Conservation (phyloP, 2,113 vertebrate genomes). For the Antechinus flavipes region DNA sequence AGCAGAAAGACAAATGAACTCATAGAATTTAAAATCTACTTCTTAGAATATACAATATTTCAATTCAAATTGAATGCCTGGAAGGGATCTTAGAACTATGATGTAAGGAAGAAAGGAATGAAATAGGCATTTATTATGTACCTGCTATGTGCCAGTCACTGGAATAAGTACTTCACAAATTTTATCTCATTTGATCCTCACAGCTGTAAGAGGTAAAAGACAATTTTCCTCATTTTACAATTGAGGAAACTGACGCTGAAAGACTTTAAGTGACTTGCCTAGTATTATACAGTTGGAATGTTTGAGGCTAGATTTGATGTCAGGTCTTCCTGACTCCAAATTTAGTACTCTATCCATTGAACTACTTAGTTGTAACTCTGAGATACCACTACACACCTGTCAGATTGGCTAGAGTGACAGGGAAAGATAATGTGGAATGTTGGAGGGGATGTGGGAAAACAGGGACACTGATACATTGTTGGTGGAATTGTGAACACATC, state of each 20-base stretch:
- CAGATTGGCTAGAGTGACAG: too few relatives aligned
- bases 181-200: neutral
- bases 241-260: neutral
- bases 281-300: neutral
- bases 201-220: neutral
- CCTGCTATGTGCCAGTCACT: neutral
- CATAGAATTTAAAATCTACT: neutral
- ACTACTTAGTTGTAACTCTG: neutral
- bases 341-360: neutral
- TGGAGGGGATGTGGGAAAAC: too few relatives aligned
- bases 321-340: neutral
- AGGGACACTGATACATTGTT: too few relatives aligned
- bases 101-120: neutral
- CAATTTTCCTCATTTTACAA: neutral
- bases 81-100: neutral
- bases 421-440: too few relatives aligned
- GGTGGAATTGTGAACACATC: too few relatives aligned
- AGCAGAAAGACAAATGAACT: neutral
- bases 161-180: neutral
- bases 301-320: neutral
- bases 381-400: too few relatives aligned
- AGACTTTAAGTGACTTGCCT: neutral
- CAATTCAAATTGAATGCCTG: neutral
- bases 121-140: neutral
- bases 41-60: neutral